Base-by-base conservation (phyloP, 53 echinoderm and acorn worm genomes). In the Arbacia lixula region DNA sequence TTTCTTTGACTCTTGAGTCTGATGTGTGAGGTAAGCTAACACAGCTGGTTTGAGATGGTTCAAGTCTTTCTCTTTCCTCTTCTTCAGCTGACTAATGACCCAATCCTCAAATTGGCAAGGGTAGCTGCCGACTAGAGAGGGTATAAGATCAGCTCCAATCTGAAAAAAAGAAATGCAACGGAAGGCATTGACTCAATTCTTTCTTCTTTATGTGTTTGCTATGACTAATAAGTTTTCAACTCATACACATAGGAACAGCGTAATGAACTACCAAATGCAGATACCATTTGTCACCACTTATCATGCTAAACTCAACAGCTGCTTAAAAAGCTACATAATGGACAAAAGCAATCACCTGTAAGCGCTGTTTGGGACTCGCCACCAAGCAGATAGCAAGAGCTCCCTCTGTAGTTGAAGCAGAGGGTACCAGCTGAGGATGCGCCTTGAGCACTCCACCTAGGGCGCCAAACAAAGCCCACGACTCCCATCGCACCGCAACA, bases 61-160 rank as follows among this genome's bases (percentile, higher is more conserved):
- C 1, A 81, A n/a, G 31, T 46, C 17, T 12, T 3, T 40, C 4
- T 34, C 50, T 58, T 36, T 57, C 24, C 11, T n/a, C 81, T 62
- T 81, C 64, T 81, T 46, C 1, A 41, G 29, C 27, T 8, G 24
- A 0, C 12, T 40, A 37, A 40, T 17, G 81, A 81, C 20, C 62
- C 81, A 81, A 0, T 81, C 81, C 64, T 81, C 81, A 81, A 81
- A 81, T 81, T 81, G 81, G 63, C 81, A 61, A 63, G 64, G 49
- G 31, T 62, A 30, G 21, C 12, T 46, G 2, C 33, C 17, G 0
- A 81, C 50, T 21, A 81, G 81, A 11, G 63, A 28, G 3, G 62
- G 46, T 5, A 31, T 33, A 4, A 81, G 40, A n/a, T 61, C 31
- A 10, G 38, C 34, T 63, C 81, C 64, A 30, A 63, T 81, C 81